Percentiles rank a stretch among this genome's conserved stretches.
Evolutionary conservation across 2,797 vertebrate species (phyloP).

Genomic region (Melanotaenia nigrans): DNA sequence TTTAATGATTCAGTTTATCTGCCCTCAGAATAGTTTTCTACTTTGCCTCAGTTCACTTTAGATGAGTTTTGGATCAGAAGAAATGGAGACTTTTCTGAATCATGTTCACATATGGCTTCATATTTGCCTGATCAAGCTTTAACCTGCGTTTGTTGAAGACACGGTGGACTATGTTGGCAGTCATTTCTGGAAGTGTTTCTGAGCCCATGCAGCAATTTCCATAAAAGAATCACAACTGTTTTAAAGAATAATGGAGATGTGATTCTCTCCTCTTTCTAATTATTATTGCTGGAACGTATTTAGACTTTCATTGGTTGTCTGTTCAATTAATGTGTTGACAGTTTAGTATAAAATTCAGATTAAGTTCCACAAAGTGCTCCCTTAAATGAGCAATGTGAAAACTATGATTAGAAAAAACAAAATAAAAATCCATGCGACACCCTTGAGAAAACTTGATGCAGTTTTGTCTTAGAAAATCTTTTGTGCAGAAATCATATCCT

Average conservation of each 20-base stretch:
- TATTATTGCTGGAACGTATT: too few species aligned
- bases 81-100: not conserved
- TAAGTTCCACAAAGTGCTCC: slow-evolving; percentile 56
- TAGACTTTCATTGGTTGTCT: slow-evolving; percentile 38
- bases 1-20: not conserved
- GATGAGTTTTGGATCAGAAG: not conserved
- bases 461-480: slow-evolving; percentile 43
- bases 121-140: not conserved
- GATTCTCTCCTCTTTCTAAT: too few species aligned
- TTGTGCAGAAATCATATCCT: slow-evolving; percentile 42
- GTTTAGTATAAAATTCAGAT: slow-evolving; percentile 55
- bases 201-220: not conserved
- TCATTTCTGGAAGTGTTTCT: not conserved
- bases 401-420: slow-evolving; percentile 53
- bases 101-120: not conserved
- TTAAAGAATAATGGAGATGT: not conserved
- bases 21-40: not conserved
- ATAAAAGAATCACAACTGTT: not conserved
- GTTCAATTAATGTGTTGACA: slow-evolving; percentile 60
- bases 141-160: not conserved
- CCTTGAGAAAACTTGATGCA: slow-evolving; percentile 51
- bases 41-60: not conserved
- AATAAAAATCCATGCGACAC: slow-evolving; percentile 26
- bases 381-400: slow-evolving; percentile 44
- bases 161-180: not conserved